Conservation (phyloP, 2,888 invertebrate genomes). For the Melitaea athalia region DNA sequence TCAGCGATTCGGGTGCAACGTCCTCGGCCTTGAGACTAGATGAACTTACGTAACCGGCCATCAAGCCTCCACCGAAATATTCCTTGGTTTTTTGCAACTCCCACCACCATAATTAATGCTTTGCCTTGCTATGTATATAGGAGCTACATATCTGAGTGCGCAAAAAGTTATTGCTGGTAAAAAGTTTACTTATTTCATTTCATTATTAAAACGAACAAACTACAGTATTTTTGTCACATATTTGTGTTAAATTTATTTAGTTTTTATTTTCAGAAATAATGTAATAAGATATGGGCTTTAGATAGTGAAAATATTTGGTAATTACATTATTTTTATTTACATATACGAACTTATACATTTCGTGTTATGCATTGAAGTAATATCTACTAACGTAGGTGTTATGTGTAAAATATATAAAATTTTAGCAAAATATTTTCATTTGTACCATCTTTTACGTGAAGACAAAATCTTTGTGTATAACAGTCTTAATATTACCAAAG, state of each 20-base stretch:
- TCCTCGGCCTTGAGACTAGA: conserved; percentile 81
- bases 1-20: conserved; percentile 81
- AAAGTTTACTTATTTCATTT: not conserved
- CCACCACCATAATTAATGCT: conserved; percentile 53
- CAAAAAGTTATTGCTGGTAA: not conserved
- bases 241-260: not conserved
- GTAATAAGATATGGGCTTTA: too few species aligned
- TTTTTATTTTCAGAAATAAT: not conserved
- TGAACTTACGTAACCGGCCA: conserved; percentile 80
- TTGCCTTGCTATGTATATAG: conserved; percentile 31
- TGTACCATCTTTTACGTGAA: not conserved
- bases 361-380: too few species aligned
- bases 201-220: not conserved
- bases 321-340: too few species aligned
- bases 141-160: conserved; percentile 18
- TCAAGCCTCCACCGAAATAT: conserved; percentile 73
- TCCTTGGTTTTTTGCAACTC: conserved; percentile 75
- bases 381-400: too few species aligned
- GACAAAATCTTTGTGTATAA: not conserved
- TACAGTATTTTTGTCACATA: not conserved
- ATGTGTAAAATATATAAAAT: not conserved
- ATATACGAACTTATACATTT: not conserved
- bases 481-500: not conserved
- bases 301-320: too few species aligned
- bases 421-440: not conserved